A percentile compares a stretch with the other conserved stretches of the same genome.
phyloP scores from a whole-genome alignment of 1,140 invertebrate species.

The Leptinotarsa lineolata region DNA sequence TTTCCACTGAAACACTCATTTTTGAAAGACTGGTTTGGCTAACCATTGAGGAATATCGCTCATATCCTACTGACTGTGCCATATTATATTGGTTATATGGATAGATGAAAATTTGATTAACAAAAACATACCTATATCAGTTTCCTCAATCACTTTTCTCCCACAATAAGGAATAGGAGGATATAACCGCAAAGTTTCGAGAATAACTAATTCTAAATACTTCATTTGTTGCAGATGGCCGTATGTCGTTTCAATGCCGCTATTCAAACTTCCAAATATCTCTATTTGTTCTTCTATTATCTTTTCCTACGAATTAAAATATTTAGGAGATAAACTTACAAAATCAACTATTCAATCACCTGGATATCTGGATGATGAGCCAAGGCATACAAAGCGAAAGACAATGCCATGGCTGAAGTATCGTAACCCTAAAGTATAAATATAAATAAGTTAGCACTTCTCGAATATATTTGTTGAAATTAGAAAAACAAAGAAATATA shows the following conservation, averaged over 20 bases:
- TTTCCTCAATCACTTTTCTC: too few species aligned
- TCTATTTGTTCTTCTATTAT: conserved; percentile 1
- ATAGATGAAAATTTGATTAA: too few species aligned
- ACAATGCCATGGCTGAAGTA: conserved; percentile 51
- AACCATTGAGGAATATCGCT: too few species aligned
- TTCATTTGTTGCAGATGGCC: conserved; percentile 1
- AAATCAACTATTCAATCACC: conserved; percentile 48
- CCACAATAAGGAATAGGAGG: neutral
- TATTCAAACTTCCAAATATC: neutral
- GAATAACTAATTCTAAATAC: conserved; percentile 1
- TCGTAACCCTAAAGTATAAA: neutral
- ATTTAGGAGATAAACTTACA: too few species aligned
- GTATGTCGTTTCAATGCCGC: neutral
- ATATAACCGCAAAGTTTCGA: neutral
- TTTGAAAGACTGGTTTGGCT: too few species aligned
- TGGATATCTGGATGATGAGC: conserved; percentile 64
- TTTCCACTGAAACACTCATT: too few species aligned
- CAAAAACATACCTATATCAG: too few species aligned
- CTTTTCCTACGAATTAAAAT: neutral
- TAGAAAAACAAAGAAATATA: too few species aligned
- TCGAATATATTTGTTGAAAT: too few species aligned
- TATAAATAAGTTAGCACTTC: too few species aligned
- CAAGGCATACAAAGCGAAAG: conserved; percentile 63
- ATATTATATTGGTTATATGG: too few species aligned
- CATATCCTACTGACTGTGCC: too few species aligned